Evolutionary conservation across 1,140 invertebrate species (phyloP), one percentile per base, ranked within the genome.

Genomic region (Brachionus sp.): DNA sequence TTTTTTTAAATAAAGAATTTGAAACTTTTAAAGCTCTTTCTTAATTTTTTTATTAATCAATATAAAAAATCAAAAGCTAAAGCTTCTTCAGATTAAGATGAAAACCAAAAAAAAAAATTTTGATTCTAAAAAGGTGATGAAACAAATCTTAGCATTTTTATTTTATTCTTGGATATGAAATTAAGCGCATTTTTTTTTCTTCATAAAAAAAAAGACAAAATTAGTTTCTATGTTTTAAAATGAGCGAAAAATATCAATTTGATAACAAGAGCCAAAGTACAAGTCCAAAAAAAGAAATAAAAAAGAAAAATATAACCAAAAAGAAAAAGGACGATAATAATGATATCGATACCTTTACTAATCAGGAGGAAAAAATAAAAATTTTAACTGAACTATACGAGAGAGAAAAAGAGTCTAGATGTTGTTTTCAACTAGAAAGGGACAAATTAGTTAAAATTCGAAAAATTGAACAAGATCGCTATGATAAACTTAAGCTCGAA

Each of bases 351-450:
- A 37, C 16, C 12, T 10, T n/a, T 35, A 33, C 10, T 35, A 23
- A 46, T 25, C 39, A 46, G 23, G 70, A 75, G 29, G 70, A 75
- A n/a, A 9, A 46, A 12, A 75, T 75, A 13, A 75, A 75, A 75
- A 46, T 16, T 75, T 39, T 75, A 16, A 44, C 39, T 25, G 70
- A 75, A 12, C 39, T 75, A 7, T 75, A 75, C 19, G 70, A 75
- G 23, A 13, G 70, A 29, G 70, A 75, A 33, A 44, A 35, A 46
- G 39, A 75, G 19, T 46, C 39, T 23, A 44, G 70, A 75, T 75
- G 70, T 33, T 75, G 42, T 75, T 75, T 75, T 10, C 70, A 75
- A 75, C 23, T 75, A 25, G 70, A 75, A 46, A 75, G 70, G 44
- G 70, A 75, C 16, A 75, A 75, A 46, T 46, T 75, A 42, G 19